Conservation (phyloP, 1,140 invertebrate species). For the Drosophila saltans region DNA sequence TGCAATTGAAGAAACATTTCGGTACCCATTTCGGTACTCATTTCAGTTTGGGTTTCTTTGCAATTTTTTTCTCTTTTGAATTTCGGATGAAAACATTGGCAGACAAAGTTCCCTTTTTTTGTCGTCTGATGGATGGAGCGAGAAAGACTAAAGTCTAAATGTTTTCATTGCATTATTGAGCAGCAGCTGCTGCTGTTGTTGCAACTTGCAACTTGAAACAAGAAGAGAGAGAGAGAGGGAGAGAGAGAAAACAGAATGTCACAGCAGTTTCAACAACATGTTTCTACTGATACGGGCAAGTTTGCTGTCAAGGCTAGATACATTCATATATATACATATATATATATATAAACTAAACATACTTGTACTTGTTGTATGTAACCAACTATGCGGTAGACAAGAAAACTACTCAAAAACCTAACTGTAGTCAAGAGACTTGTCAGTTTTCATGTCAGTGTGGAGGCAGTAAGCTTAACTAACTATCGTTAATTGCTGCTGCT, state of each 20-base stretch:
- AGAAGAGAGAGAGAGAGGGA: constrained; percentile 8
- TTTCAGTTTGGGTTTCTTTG: not conserved
- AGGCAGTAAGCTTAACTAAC: constrained; percentile 17
- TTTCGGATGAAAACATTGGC: constrained; percentile 30
- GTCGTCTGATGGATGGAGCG: constrained; percentile 15
- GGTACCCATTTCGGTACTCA: not conserved
- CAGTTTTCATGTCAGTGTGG: constrained; percentile 22
- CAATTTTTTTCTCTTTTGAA: constrained; percentile 4
- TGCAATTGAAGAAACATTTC: constrained; percentile 54
- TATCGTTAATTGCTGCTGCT: constrained; percentile 34
- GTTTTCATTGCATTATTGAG: constrained; percentile 79
- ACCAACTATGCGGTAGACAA: not conserved
- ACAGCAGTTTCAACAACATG: constrained; percentile 53
- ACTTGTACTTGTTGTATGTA: constrained; percentile 23
- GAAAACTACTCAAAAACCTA: constrained; percentile 11
- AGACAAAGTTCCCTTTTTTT: constrained; percentile 46
- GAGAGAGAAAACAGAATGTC: constrained; percentile 52
- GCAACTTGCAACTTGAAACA: constrained; percentile 34
- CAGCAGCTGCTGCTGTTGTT: constrained; percentile 39
- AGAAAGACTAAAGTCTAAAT: constrained; percentile 49
- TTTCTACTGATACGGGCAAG: constrained; percentile 44
- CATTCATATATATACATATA: constrained; percentile 15
- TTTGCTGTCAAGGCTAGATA: constrained; percentile 68
- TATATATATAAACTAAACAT: not conserved
- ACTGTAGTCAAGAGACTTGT: constrained; percentile 33